Evolutionary conservation across 2,888 invertebrate species (phyloP), one percentile per base, ranked within the genome.

Genomic region (Napeogenes sylphis): DNA sequence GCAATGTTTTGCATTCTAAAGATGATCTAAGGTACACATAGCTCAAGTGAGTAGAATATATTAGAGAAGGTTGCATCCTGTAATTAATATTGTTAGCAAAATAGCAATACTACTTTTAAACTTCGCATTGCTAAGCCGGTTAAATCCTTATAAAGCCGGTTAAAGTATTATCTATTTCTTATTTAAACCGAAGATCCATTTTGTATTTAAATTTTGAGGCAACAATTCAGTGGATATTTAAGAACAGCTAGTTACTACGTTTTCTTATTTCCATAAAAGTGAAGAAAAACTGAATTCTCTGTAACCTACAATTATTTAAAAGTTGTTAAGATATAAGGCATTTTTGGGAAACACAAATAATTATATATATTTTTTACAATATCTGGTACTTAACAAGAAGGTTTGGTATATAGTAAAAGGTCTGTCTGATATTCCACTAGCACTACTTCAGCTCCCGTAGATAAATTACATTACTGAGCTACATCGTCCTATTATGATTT

Each of bases 1-100:
- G 64, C 59, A 71, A 72, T 70, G 66, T 69, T 66, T 69, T 67
- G 64, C 68, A 68, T 69, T 68, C 68, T 67, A 62, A 59, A 65
- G 63, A 70, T 65, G 58, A 65, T 62, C 60, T 58, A 62, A 58
- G 47, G 3, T 51, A 30, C 51, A 51, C 51, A 51, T 51, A 30
- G 30, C 30, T 12, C 14, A 21, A 47, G 14, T 21, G 14, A 47
- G n/a, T 47, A 10, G 51, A 51, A 51, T 51, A 51, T 51, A 51
- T 51, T 51, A 51, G 51, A 51, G 42, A 51, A 51, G 8, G n/a
- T 30, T 51, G 30, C 51, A 30, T 51, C 51, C 51, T 51, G 51
- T 51, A 51, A 51, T 51, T 51, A 51, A 51, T 51, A 51, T 51
- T 51, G 51, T 51, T 51, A 51, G 30, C 30, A 30, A 30, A 51